Evolutionary conservation across 2,797 vertebrate species (phyloP).

Genomic region (Okamejei kenojei): DNA sequence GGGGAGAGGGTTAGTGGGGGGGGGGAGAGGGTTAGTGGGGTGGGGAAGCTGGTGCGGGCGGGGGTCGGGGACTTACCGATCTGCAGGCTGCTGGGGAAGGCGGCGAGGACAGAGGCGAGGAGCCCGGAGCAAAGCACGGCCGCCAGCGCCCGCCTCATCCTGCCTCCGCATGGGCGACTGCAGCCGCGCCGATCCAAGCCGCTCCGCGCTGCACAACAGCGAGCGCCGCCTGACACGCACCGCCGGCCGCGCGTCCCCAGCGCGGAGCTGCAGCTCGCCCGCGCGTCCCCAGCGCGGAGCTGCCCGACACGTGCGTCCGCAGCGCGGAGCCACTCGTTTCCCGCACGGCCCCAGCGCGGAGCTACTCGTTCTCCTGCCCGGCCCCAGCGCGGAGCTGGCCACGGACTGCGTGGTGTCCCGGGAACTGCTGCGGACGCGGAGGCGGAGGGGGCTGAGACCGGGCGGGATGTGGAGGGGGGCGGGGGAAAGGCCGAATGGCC

Average conservation of each 20-base stretch:
- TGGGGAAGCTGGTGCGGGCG: background rate
- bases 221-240: background rate
- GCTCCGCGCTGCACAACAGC: background rate
- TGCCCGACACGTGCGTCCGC: background rate
- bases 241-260: background rate
- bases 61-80: slow-evolving; percentile 4
- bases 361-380: background rate
- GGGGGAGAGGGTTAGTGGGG: no score
- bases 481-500: background rate
- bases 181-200: background rate
- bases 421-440: no score
- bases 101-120: background rate
- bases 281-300: slow-evolving; percentile 13
- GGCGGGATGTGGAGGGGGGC: background rate
- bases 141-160: background rate
- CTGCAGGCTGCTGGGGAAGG: slow-evolving; percentile 33
- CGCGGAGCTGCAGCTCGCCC: background rate
- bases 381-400: background rate
- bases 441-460: background rate
- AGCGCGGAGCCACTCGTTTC: background rate
- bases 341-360: background rate
- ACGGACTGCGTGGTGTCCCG: no score
- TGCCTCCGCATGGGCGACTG: slow-evolving; percentile 16
- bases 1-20: background rate
- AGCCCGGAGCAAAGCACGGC: background rate